These are phyloP conservation scores for Tetropium fuscum DNA, from an alignment of 2,888 invertebrate species.

Conservation along the genomic window DNA sequence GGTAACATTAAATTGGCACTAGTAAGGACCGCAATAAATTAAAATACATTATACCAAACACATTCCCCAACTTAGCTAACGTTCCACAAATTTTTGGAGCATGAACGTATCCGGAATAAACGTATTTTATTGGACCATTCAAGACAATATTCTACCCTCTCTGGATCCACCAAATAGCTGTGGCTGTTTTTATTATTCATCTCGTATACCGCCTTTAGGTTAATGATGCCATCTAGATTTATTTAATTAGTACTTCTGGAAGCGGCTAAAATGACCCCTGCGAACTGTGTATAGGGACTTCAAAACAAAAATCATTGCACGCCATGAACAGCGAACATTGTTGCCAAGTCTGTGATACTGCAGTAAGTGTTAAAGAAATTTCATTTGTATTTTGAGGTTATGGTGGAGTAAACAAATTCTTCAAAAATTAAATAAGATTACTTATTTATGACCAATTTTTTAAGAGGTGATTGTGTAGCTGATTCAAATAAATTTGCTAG, in stretches of 20 bases:
- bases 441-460: too few relatives aligned
- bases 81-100: not conserved
- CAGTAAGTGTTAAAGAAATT: too few relatives aligned
- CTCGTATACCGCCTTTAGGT: not conserved
- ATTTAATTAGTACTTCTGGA: slow-evolving; percentile 2
- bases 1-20: not conserved
- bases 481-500: too few relatives aligned
- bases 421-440: too few relatives aligned
- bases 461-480: too few relatives aligned
- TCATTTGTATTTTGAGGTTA: too few relatives aligned
- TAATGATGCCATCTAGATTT: not conserved
- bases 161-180: not conserved
- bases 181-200: slow-evolving; percentile 14
- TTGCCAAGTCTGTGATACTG: too few relatives aligned
- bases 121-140: slow-evolving; percentile 12
- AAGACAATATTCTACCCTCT: slow-evolving; percentile 3
- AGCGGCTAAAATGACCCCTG: too few relatives aligned
- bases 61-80: not conserved
- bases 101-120: slow-evolving; percentile 4
- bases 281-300: too few relatives aligned
- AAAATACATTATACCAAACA: slow-evolving; percentile 9
- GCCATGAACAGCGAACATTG: too few relatives aligned
- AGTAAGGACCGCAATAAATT: slow-evolving; percentile 1
- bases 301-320: too few relatives aligned
- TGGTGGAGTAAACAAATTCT: too few relatives aligned